Evolutionary conservation across 2,888 invertebrate genomes (phyloP), one percentile per base, ranked within the genome.

Genomic region (Gnatocerus cornutus): DNA sequence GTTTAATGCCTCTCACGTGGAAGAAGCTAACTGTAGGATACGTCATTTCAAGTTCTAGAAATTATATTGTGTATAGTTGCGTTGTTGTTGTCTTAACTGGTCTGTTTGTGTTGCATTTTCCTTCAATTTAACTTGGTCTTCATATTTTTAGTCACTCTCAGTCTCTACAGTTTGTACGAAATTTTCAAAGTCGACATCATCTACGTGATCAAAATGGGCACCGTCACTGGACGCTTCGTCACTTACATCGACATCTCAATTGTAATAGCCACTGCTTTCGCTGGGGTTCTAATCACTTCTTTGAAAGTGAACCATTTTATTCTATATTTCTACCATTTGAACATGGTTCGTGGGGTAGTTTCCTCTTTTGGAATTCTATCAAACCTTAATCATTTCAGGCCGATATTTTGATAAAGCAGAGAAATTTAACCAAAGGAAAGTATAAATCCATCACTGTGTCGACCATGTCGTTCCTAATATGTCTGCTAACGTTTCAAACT

Each of bases 211-310:
- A 16, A 43, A n/a, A 43, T 41, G 14, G 30, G 30, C 5, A 33
- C 21, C 14, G 29, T 13, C 7, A 45, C 55, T 12, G 27, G 14
- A 5, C 29, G 55, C 30, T 65, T 27, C 27, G 56, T 65, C 45
- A 56, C 55, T 6, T 7, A 43, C 29, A 56, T 29, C 4, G 65
- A 65, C 48, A 13, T 65, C 5, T 3, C 14, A 6, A 55, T 65
- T 9, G 43, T 55, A 21, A 1, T 65, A 7, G 3, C 46, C 10
- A 13, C 39, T 5, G 7, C 21, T n/a, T 9, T 62, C 4, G 4
- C 50, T 9, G 14, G 12, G n/a, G 30, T 62, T 1, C 9, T 50
- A 5, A 8, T 16, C 12, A 37, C 62, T 6, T 6, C 62, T 4
- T 1, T 13, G 3, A 50, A 48, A 5, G 5, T 48, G 21, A 12